These are phyloP conservation scores for Malachius bipustulatus DNA, from an alignment of 2,888 invertebrate genomes.

Conservation along the genomic window DNA sequence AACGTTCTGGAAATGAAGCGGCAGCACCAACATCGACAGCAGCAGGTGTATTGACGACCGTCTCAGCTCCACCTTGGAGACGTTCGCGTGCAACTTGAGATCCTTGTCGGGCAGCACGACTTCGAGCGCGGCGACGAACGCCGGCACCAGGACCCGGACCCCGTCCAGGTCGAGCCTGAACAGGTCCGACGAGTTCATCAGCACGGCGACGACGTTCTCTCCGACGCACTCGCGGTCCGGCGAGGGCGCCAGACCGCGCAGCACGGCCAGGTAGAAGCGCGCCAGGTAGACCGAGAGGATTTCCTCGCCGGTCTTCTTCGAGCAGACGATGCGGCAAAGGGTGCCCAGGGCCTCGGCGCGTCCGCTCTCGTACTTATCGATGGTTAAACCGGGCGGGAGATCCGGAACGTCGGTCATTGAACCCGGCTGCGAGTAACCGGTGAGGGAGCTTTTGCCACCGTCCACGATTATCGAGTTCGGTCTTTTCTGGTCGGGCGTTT, in stretches of 20 bases:
- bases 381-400: constrained; percentile 55
- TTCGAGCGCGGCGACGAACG: constrained; percentile 81
- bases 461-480: constrained; percentile 57
- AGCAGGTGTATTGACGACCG: constrained; percentile 86
- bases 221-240: constrained; percentile 47
- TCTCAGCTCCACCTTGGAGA: constrained; percentile 68
- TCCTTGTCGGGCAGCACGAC: constrained; percentile 81
- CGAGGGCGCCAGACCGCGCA: constrained; percentile 58
- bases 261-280: constrained; percentile 83
- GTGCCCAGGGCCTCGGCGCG: constrained; percentile 92
- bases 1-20: constrained; percentile 78
- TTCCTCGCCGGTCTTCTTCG: constrained; percentile 88
- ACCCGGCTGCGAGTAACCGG: constrained; percentile 50
- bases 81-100: constrained; percentile 58
- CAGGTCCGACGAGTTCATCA: constrained; percentile 76
- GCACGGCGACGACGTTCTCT: constrained; percentile 76
- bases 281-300: constrained; percentile 88
- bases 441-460: constrained; percentile 42
- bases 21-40: constrained; percentile 81
- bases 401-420: constrained; percentile 55
- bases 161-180: constrained; percentile 88
- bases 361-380: constrained; percentile 71
- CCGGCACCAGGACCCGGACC: constrained; percentile 80
- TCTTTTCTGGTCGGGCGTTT: constrained; percentile 37
- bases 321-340: constrained; percentile 88